phyloP scores from a whole-genome alignment of 2,113 vertebrate species.

The Scytalopus superciliaris region DNA sequence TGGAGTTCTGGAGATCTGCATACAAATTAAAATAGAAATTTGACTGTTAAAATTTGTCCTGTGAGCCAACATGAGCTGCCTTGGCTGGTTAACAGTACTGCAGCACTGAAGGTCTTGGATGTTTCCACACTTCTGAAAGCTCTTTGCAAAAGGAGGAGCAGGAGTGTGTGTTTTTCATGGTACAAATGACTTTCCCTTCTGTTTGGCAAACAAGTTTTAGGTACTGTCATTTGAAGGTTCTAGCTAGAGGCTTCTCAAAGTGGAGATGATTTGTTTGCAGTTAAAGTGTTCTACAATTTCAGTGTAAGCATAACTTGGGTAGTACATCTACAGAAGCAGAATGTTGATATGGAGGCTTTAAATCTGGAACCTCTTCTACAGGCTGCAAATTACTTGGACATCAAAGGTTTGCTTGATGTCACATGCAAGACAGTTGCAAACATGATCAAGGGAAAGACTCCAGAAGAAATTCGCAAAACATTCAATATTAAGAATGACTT shows the following conservation, averaged over 20 bases:
- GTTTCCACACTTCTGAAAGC: background rate
- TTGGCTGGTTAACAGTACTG: background rate
- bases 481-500: constrained; percentile 99
- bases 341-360: background rate
- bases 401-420: constrained; percentile 98
- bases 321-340: background rate
- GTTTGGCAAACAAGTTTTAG: background rate
- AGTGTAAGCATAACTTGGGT: background rate
- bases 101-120: accelerated
- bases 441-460: constrained; percentile 99
- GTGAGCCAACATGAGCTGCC: background rate
- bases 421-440: constrained; percentile 99
- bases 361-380: constrained; percentile 55
- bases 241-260: background rate
- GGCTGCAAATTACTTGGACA: constrained; percentile 99
- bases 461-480: constrained; percentile 98
- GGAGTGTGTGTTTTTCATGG: background rate
- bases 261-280: background rate
- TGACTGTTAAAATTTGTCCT: background rate
- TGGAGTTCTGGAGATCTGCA: background rate
- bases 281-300: background rate
- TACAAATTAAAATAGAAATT: background rate
- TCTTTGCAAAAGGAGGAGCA: background rate
- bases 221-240: background rate
- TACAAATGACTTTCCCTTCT: background rate